Evolutionary conservation across 2,113 vertebrate species (phyloP).

Genomic region (Talpa occidentalis): DNA sequence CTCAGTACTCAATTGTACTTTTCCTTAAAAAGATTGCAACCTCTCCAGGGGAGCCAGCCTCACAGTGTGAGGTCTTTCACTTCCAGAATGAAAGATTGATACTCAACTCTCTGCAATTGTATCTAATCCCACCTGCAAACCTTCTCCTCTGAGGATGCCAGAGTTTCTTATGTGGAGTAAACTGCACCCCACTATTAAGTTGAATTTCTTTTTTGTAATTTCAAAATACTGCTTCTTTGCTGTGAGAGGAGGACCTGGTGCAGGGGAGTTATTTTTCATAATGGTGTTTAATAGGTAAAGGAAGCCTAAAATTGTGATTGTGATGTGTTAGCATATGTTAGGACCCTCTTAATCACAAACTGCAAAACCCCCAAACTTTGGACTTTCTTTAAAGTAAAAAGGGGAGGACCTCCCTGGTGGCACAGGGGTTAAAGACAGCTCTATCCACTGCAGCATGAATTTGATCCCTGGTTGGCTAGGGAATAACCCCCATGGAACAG

Average conservation of each 20-base stretch:
- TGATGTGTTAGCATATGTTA: background rate
- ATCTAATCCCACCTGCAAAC: background rate
- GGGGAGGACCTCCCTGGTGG: too few species aligned
- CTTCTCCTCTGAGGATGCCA: fast-evolving
- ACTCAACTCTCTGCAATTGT: background rate
- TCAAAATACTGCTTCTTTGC: background rate
- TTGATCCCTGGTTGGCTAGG: too few species aligned
- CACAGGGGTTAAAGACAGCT: too few species aligned
- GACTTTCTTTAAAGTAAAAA: background rate
- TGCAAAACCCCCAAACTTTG: background rate
- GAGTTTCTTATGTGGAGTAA: background rate
- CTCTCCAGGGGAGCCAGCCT: background rate
- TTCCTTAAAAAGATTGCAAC: constrained; percentile 34
- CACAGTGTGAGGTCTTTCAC: background rate
- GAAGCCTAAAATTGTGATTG: background rate
- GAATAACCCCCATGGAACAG: too few species aligned
- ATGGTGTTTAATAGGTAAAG: background rate
- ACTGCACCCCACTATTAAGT: too few species aligned
- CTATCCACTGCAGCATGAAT: too few species aligned
- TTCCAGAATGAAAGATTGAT: background rate
- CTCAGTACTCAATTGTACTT: background rate
- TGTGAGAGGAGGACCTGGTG: background rate
- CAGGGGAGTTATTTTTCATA: background rate
- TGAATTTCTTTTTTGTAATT: background rate
- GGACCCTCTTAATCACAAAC: background rate